Conservation (phyloP, 2,113 vertebrate genomes). For the Plotosus lineatus region DNA sequence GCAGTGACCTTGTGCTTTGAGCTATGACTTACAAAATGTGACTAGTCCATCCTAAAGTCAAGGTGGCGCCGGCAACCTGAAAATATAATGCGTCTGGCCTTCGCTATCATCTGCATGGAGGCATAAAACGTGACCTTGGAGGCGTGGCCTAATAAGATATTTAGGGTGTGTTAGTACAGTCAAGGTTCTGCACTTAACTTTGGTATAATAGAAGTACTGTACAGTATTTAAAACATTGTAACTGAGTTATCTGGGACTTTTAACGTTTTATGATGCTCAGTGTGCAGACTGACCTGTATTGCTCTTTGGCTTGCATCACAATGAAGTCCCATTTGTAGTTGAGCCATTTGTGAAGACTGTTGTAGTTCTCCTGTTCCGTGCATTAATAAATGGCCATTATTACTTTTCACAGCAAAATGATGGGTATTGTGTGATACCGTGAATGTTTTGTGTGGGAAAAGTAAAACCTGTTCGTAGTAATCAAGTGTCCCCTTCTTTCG, state of each 20-base stretch:
- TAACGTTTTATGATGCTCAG: neutral
- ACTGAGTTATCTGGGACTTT: neutral
- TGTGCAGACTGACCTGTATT: constrained; percentile 83
- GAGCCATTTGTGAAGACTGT: constrained; percentile 86
- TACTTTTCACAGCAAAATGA: neutral
- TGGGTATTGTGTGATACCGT: no score
- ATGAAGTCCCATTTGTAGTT: constrained; percentile 98
- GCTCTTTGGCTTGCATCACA: constrained; percentile 92
- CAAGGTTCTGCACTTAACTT: neutral
- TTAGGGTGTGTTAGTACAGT: neutral
- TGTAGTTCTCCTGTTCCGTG: constrained; percentile 83
- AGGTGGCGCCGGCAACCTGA: no score
- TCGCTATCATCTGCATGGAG: no score
- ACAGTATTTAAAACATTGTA: neutral
- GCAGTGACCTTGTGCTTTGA: no score
- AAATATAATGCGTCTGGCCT: no score
- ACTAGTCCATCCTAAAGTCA: no score
- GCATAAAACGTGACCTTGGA: no score
- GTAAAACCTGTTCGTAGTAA: constrained; percentile 88
- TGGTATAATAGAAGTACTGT: neutral
- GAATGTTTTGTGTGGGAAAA: neutral
- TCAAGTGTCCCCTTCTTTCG: constrained; percentile 91
- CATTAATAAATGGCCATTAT: neutral
- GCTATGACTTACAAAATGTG: no score
- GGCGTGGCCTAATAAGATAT: no score